phyloP scores from a whole-genome alignment of 1,140 invertebrate species.

The Plectrocnemia conspersa region DNA sequence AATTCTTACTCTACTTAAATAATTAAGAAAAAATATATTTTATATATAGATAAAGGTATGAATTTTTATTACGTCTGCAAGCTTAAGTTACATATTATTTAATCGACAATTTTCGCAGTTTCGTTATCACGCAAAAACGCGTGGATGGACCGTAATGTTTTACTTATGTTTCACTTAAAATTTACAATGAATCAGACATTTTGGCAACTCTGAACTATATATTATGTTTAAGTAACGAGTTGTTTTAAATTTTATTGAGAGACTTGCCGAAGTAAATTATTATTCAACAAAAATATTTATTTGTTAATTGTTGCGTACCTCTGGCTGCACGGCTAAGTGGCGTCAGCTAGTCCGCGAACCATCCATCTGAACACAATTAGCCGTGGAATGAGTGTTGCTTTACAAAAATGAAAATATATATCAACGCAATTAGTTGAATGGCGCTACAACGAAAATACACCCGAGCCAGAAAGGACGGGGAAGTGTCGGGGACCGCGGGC shows the following conservation, averaged over 20 bases:
- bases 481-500: too few relatives aligned
- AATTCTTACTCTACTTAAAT: too few relatives aligned
- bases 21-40: too few relatives aligned
- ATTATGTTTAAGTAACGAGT: not conserved
- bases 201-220: not conserved
- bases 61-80: too few relatives aligned
- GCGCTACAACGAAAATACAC: slow-evolving; percentile 1
- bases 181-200: not conserved
- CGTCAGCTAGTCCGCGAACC: slow-evolving; percentile 20
- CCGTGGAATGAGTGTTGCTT: slow-evolving; percentile 7
- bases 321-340: slow-evolving; percentile 2
- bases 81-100: too few relatives aligned
- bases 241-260: not conserved
- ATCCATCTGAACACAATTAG: slow-evolving; percentile 29
- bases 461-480: too few relatives aligned
- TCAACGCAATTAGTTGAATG: slow-evolving; percentile 18
- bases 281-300: not conserved
- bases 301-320: not conserved
- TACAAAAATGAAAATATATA: slow-evolving; percentile 22
- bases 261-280: not conserved
- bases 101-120: too few relatives aligned
- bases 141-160: too few relatives aligned
- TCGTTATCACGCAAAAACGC: too few relatives aligned
- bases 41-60: too few relatives aligned
- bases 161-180: too few relatives aligned